Percentiles rank a stretch among this genome's conserved stretches.
phyloP scores from a whole-genome alignment of 2,797 vertebrate species.

The Pangasius djambal region DNA sequence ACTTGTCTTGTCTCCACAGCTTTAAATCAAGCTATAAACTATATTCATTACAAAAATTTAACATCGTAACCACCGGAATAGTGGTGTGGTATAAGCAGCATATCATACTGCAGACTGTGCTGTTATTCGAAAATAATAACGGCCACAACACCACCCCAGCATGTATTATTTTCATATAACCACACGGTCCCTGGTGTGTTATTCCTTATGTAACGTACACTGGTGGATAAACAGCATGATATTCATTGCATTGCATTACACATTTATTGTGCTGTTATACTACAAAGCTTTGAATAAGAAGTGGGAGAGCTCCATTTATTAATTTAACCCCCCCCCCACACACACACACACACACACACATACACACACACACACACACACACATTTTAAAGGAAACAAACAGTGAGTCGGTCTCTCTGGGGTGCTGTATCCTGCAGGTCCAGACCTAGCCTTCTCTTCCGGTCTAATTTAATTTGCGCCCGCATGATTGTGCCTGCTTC shows the following conservation, averaged over 20 bases:
- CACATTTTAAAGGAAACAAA: constrained; percentile 49
- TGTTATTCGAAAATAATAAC: neutral
- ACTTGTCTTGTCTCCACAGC: neutral
- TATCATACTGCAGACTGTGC: neutral
- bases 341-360: neutral
- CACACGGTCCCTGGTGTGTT: too few relatives aligned
- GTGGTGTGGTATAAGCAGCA: neutral
- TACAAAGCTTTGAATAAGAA: neutral
- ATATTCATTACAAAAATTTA: neutral
- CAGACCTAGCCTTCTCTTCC: constrained; percentile 80
- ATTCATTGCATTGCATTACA: neutral
- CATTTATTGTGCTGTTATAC: neutral
- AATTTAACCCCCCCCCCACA: neutral
- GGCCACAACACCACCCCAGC: neutral
- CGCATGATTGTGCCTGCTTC: constrained; percentile 79
- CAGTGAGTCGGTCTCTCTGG: constrained; percentile 45
- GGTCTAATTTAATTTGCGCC: constrained; percentile 83
- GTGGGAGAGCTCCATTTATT: neutral
- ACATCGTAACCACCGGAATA: neutral
- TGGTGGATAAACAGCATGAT: neutral
- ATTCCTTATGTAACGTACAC: neutral
- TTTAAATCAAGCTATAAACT: neutral
- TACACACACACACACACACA: constrained; percentile 43
- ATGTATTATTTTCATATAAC: neutral
- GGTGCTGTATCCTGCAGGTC: constrained; percentile 75